Percentiles rank a stretch among this genome's conserved stretches.
phyloP scores from a whole-genome alignment of 1,140 invertebrate genomes.

The Solenopsis fugax region DNA sequence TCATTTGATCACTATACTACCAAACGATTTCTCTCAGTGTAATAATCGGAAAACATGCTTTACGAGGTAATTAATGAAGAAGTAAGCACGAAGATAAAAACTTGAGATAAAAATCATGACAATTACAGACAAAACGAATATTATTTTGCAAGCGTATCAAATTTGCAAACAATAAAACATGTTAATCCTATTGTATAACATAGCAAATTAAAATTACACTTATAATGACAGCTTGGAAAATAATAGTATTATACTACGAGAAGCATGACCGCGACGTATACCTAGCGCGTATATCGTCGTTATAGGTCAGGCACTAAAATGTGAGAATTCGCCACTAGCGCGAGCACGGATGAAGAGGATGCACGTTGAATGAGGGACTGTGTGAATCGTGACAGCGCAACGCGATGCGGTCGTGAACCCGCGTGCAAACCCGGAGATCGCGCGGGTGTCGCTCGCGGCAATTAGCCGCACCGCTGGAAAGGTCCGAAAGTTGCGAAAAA shows the following conservation, averaged over 20 bases:
- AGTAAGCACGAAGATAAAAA: neutral
- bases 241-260: neutral
- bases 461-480: constrained; percentile 68
- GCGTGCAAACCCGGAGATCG: constrained; percentile 45
- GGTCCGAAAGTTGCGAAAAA: constrained; percentile 73
- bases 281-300: neutral
- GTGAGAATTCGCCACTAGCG: constrained; percentile 32
- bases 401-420: constrained; percentile 55
- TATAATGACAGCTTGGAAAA: constrained; percentile 7
- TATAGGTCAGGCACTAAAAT: constrained; percentile 19
- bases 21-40: no score
- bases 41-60: neutral
- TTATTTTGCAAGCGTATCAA: neutral
- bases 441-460: constrained; percentile 62
- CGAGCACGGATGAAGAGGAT: constrained; percentile 48
- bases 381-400: constrained; percentile 71
- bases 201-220: neutral
- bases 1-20: no score
- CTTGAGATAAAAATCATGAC: neutral
- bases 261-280: neutral
- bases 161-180: constrained; percentile 8
- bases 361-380: constrained; percentile 65
- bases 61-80: neutral
- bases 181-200: neutral
- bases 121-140: neutral